phyloP scores from a whole-genome alignment of 2,113 vertebrate genomes.

The Ameiurus melas region DNA sequence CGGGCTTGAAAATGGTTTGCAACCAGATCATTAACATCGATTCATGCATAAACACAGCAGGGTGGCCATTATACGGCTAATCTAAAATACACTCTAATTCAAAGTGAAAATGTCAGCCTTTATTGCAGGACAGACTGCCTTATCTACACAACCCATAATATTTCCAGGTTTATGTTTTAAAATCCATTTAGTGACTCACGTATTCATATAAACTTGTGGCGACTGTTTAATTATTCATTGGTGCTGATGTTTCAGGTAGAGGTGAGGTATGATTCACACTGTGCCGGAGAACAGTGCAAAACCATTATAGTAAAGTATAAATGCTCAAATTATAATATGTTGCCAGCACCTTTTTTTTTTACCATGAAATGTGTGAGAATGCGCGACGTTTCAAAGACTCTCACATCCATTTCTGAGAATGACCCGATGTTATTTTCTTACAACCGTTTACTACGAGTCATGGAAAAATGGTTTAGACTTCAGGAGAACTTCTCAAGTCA shows the following conservation, averaged over 20 bases:
- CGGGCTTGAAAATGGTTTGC: conserved; percentile 15
- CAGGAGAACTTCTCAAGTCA: background rate
- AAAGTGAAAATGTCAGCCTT: conserved; percentile 40
- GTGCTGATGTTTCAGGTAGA: conserved; percentile 20
- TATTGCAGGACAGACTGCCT: conserved; percentile 48
- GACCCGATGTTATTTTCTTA: background rate
- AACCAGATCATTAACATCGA: conserved; percentile 26
- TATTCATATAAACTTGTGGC: conserved; percentile 49
- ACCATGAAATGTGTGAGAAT: background rate
- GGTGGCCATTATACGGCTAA: conserved; percentile 35
- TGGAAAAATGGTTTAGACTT: conserved; percentile 5
- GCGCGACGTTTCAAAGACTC: background rate
- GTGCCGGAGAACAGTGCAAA: conserved; percentile 2
- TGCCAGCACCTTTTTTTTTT: background rate
- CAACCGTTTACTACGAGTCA: conserved; percentile 1
- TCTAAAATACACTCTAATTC: conserved; percentile 39
- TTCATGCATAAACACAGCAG: conserved; percentile 15
- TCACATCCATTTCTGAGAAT: conserved; percentile 4
- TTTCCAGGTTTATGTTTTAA: conserved; percentile 67
- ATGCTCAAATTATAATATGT: background rate
- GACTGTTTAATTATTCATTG: background rate
- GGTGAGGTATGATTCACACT: background rate
- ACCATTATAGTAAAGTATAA: background rate
- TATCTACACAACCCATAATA: conserved; percentile 57
- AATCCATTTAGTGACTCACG: conserved; percentile 63